Conservation (phyloP, 2,888 invertebrate genomes). For the Caenorhabditis sp. region DNA sequence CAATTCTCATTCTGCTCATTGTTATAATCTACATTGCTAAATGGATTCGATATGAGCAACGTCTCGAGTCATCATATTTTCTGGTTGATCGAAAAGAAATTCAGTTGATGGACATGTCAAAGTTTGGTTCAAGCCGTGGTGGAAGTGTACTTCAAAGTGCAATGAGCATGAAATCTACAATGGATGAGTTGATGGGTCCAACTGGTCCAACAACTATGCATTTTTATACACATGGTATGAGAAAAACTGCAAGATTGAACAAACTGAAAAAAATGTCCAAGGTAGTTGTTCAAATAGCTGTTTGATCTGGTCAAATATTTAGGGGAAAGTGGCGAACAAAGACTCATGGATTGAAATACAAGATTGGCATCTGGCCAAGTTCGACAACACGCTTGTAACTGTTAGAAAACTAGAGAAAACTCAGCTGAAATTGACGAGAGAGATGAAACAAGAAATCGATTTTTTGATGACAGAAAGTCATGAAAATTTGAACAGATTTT, state of each 20-base stretch:
- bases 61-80: slow-evolving; percentile 47
- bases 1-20: slow-evolving; percentile 23
- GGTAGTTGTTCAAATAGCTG: slow-evolving; percentile 3
- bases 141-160: slow-evolving; percentile 44
- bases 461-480: slow-evolving; percentile 75
- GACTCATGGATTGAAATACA: slow-evolving; percentile 38
- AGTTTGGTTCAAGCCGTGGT: slow-evolving; percentile 42
- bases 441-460: slow-evolving; percentile 53
- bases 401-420: slow-evolving; percentile 44
- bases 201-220: slow-evolving; percentile 31
- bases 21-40: slow-evolving; percentile 35
- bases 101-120: slow-evolving; percentile 36
- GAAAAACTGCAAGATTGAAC: slow-evolving; percentile 23
- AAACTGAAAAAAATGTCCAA: slow-evolving; percentile 9
- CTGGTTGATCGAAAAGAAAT: slow-evolving; percentile 37
- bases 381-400: slow-evolving; percentile 37
- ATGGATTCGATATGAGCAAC: slow-evolving; percentile 46
- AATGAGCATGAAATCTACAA: slow-evolving; percentile 26
- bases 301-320: not conserved
- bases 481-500: slow-evolving; percentile 93
- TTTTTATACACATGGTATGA: slow-evolving; percentile 43
- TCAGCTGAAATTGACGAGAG: slow-evolving; percentile 44
- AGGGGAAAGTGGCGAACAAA: slow-evolving; percentile 1
- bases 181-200: slow-evolving; percentile 14
- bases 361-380: slow-evolving; percentile 48